phyloP scores from a whole-genome alignment of 2,888 invertebrate genomes.

The Agrochola macilenta region DNA sequence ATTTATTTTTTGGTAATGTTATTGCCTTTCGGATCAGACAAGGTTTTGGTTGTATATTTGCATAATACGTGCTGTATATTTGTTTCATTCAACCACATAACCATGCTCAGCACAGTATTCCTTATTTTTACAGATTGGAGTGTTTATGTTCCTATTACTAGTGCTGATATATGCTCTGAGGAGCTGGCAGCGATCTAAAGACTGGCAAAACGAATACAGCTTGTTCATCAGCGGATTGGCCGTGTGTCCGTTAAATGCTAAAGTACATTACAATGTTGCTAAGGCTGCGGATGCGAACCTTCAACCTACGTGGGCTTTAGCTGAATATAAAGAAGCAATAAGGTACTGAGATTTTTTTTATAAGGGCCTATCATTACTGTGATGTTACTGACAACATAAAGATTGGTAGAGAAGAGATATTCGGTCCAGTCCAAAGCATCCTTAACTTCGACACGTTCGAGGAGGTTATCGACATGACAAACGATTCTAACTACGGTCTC shows the following conservation, averaged over 20 bases:
- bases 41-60: no score
- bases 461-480: conserved; percentile 96
- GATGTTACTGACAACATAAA: no score
- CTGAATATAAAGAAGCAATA: conserved; percentile 95
- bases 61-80: not conserved
- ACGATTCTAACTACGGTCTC: conserved; percentile 95
- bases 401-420: no score
- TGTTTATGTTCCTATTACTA: conserved; percentile 69
- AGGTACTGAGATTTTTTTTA: conserved; percentile 83
- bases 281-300: conserved; percentile 95
- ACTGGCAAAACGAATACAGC: conserved; percentile 95
- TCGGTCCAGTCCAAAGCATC: conserved; percentile 97
- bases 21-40: no score
- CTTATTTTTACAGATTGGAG: conserved; percentile 67
- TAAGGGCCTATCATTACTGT: not conserved
- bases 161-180: conserved; percentile 78
- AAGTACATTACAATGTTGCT: conserved; percentile 97
- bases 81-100: not conserved
- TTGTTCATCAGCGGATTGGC: conserved; percentile 95
- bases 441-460: conserved; percentile 95
- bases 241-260: conserved; percentile 98
- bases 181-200: conserved; percentile 92
- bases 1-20: no score
- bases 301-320: conserved; percentile 92
- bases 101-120: not conserved